Evolutionary conservation across 2,888 invertebrate genomes (phyloP).

Genomic region (Drosophila anomalata): DNA sequence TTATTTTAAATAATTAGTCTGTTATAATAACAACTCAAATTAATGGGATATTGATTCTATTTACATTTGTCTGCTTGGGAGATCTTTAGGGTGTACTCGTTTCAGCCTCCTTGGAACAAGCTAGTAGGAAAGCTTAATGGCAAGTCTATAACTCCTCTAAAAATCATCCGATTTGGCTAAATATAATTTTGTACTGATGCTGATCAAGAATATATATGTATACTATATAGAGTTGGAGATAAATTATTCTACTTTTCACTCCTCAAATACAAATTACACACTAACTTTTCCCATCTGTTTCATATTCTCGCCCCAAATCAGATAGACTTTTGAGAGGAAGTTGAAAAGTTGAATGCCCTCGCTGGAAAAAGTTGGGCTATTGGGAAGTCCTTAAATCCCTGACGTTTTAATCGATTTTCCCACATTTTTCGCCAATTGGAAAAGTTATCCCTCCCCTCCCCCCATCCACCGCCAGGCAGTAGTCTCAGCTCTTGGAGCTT

Average conservation of each 20-base stretch:
- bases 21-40: no score
- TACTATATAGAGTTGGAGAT: no score
- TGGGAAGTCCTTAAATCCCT: conserved; percentile 49
- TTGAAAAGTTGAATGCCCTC: conserved; percentile 28
- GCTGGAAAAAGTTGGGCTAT: conserved; percentile 28
- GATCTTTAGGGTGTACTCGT: no score
- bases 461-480: not conserved
- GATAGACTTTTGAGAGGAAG: not conserved
- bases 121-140: not conserved
- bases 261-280: not conserved
- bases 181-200: no score
- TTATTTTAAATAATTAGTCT: no score
- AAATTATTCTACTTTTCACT: no score
- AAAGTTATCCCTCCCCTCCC: conserved; percentile 32
- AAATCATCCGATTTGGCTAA: no score
- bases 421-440: conserved; percentile 51
- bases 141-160: no score
- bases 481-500: conserved; percentile 31
- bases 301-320: not conserved
- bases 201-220: no score
- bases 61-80: no score
- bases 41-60: no score
- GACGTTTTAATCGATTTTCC: conserved; percentile 66
- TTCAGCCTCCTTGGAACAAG: no score
- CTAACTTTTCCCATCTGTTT: not conserved